Base-by-base conservation (phyloP, 1,140 invertebrate species). In the Mylabris phalerata region DNA sequence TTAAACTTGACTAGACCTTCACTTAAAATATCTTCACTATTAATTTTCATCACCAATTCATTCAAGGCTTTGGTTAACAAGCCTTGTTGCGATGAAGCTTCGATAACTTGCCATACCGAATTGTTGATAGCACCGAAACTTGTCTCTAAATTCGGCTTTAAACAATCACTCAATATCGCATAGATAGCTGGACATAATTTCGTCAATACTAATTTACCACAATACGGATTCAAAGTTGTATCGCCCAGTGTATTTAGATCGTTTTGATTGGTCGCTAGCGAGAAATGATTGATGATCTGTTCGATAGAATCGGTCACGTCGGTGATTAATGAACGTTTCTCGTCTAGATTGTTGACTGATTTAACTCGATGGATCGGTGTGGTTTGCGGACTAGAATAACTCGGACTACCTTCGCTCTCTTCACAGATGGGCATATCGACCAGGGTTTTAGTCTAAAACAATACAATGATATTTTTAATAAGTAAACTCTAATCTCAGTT, bases 1-100 rank as follows among this genome's bases (percentile, higher is more conserved):
- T 93, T 91, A 70, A 95, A 93, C 71, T 92, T 93, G 55, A 92
- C 82, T 69, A 89, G 80, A 57, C 88, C 90, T 74, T 93, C 90
- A 3, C 87, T 86, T 2, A 95, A 83, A 42, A 84, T 83, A 70
- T 92, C 85, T 75, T 92, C 90, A 61, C 83, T 85, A 70, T 92
- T 93, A 61, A 95, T 85, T 69, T 87, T 83, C 70, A 92, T 82
- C 7, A 93, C 89, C 45, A 93, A 76, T 69, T 93, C 91, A 75
- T 91, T 88, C 2, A 93, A 75, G n/a, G 88, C 87, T 71, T 90
- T 86, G 4, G 90, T 91, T 43, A 91, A 84, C 9, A 87, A 87
- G 57, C 86, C 86, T 79, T 91, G 87, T 73, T 92, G 89, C 13
- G 89, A 86, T n/a, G 90, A 91, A 41, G 87, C 87, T 76, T 93